Percentiles rank a stretch among this genome's conserved stretches.
Conservation (phyloP, 1,140 invertebrate genomes). For the Drosophila gunungcola region DNA sequence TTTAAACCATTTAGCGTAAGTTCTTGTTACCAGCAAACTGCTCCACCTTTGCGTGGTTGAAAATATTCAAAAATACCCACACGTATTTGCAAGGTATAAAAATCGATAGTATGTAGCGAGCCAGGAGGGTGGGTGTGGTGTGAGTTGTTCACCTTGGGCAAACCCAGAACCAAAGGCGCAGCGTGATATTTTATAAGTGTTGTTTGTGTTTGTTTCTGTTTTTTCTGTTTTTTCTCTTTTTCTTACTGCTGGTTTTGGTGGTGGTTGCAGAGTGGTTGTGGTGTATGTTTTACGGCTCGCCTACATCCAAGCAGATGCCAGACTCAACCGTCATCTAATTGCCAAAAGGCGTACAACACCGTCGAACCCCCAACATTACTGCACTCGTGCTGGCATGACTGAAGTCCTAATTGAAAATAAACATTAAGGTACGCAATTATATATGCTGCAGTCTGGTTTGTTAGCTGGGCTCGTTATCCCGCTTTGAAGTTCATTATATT, state of each 20-base stretch:
- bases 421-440: conserved; percentile 63
- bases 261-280: conserved; percentile 40
- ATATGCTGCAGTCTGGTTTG: conserved; percentile 28
- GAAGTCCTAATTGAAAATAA: conserved; percentile 78
- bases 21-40: conserved; percentile 41
- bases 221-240: conserved; percentile 17
- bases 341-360: conserved; percentile 63
- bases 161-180: conserved; percentile 55
- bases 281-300: conserved; percentile 68
- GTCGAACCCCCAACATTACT: conserved; percentile 14
- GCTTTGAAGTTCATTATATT: conserved; percentile 41
- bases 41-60: conserved; percentile 4
- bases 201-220: conserved; percentile 52
- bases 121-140: conserved; percentile 9
- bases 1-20: conserved; percentile 49
- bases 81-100: conserved; percentile 44
- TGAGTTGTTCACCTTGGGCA: conserved; percentile 65
- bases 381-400: conserved; percentile 34
- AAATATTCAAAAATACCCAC: conserved; percentile 46
- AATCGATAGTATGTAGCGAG: conserved; percentile 75
- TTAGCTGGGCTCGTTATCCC: conserved; percentile 17
- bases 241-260: conserved; percentile 37
- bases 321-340: conserved; percentile 74
- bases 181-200: conserved; percentile 77
- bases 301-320: conserved; percentile 71